phyloP scores from a whole-genome alignment of 2,113 vertebrate genomes.

The Mormyrus iriodes region DNA sequence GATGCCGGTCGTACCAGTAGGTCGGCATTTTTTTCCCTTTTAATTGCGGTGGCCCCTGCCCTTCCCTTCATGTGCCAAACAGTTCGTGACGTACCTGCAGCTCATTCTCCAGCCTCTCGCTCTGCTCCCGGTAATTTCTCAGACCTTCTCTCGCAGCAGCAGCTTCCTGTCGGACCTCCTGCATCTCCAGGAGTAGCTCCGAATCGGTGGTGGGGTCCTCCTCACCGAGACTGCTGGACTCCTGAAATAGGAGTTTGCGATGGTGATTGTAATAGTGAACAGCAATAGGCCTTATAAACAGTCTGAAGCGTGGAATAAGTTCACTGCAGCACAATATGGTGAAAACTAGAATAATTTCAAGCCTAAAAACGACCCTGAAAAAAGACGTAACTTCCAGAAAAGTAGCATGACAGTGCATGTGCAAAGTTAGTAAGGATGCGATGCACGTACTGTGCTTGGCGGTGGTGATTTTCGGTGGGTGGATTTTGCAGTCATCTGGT shows the following conservation, averaged over 20 bases:
- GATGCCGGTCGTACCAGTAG: not conserved
- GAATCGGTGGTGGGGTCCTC: not conserved
- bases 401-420: not conserved
- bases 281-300: not conserved
- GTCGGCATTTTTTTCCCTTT: not conserved
- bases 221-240: slow-evolving; percentile 25
- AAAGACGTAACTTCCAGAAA: not conserved
- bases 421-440: not conserved
- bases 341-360: not conserved
- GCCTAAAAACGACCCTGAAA: not conserved
- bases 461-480: slow-evolving; percentile 11
- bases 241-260: slow-evolving; percentile 29
- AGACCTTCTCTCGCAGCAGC: slow-evolving; percentile 68
- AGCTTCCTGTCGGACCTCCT: slow-evolving; percentile 58
- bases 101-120: slow-evolving; percentile 60
- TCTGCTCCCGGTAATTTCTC: slow-evolving; percentile 59
- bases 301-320: not conserved
- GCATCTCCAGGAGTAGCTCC: slow-evolving; percentile 47
- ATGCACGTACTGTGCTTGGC: slow-evolving; percentile 29
- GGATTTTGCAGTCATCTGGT: slow-evolving; percentile 48
- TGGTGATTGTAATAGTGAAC: not conserved
- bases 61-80: not conserved
- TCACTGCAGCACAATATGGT: not conserved
- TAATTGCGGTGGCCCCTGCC: not conserved
- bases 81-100: slow-evolving; percentile 36